Evolutionary conservation across 1,140 invertebrate species (phyloP).

Genomic region (Meloidogyne chitwoodi): DNA sequence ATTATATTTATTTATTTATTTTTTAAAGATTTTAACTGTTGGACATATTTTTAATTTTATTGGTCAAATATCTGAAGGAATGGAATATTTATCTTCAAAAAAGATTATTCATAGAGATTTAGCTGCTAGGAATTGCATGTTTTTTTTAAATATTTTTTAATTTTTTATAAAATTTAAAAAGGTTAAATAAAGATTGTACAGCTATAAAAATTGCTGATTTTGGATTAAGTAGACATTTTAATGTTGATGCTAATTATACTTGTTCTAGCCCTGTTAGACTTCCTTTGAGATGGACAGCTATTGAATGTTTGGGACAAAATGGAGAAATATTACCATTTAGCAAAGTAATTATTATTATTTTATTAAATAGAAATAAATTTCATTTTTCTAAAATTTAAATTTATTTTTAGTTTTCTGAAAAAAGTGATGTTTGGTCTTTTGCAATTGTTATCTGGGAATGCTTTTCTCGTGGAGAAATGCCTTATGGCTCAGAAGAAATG

Average conservation of each 20-base stretch:
- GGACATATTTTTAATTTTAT: slow-evolving; percentile 91
- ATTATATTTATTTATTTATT: background rate
- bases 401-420: slow-evolving; percentile 41
- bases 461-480: slow-evolving; percentile 26
- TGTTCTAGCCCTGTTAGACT: slow-evolving; percentile 13
- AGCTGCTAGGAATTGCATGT: slow-evolving; percentile 83
- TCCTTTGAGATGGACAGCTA: slow-evolving; percentile 39
- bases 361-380: too few species aligned
- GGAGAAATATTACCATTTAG: slow-evolving; percentile 11
- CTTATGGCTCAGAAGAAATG: slow-evolving; percentile 16
- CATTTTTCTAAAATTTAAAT: too few species aligned
- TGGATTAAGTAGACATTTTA: slow-evolving; percentile 74
- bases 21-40: slow-evolving; percentile 68
- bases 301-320: slow-evolving; percentile 32
- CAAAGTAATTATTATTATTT: slow-evolving; percentile 14
- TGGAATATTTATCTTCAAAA: slow-evolving; percentile 89
- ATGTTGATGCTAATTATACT: slow-evolving; percentile 23
- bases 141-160: background rate
- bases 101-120: slow-evolving; percentile 90
- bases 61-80: slow-evolving; percentile 89
- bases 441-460: slow-evolving; percentile 37
- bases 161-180: slow-evolving; percentile 23
- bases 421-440: slow-evolving; percentile 38
- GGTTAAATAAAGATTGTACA: slow-evolving; percentile 80
- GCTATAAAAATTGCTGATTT: slow-evolving; percentile 90